Conservation (phyloP, 2,888 invertebrate genomes). For the Eupithecia insigniata region DNA sequence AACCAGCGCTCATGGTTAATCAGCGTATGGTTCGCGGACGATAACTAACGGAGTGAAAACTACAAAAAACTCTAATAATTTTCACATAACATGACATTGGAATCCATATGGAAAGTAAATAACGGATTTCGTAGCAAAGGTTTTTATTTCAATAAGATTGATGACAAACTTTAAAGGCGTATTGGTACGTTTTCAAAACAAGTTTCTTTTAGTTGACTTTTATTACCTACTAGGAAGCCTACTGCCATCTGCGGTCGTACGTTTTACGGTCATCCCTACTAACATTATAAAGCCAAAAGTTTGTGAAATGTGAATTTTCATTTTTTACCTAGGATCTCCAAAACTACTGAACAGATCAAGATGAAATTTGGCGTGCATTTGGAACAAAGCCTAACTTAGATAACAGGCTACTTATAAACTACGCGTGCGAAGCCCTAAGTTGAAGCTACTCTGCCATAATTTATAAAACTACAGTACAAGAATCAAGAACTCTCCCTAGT, state of each 20-base stretch:
- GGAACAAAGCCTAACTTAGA: no score
- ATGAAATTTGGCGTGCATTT: no score
- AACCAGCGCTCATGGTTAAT: conserved; percentile 17
- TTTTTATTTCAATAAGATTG: neutral
- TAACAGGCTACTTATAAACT: no score
- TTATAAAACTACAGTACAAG: neutral
- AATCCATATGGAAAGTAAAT: neutral
- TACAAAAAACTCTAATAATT: neutral
- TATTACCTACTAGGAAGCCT: neutral
- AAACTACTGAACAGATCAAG: no score
- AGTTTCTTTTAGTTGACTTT: neutral
- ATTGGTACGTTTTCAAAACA: neutral
- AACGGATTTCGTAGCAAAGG: neutral
- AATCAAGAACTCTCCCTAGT: neutral
- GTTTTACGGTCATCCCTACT: neutral
- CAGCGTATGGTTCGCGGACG: conserved; percentile 2
- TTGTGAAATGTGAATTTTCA: no score
- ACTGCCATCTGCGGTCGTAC: neutral
- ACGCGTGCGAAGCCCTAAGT: no score
- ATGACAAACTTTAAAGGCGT: neutral
- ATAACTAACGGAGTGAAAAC: conserved; percentile 13
- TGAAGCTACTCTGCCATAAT: no score
- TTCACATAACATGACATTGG: neutral
- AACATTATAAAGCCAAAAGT: no score
- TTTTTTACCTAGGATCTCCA: no score